Base-by-base conservation (phyloP, 2,888 invertebrate species). In the Lycophotia porphyrea region DNA sequence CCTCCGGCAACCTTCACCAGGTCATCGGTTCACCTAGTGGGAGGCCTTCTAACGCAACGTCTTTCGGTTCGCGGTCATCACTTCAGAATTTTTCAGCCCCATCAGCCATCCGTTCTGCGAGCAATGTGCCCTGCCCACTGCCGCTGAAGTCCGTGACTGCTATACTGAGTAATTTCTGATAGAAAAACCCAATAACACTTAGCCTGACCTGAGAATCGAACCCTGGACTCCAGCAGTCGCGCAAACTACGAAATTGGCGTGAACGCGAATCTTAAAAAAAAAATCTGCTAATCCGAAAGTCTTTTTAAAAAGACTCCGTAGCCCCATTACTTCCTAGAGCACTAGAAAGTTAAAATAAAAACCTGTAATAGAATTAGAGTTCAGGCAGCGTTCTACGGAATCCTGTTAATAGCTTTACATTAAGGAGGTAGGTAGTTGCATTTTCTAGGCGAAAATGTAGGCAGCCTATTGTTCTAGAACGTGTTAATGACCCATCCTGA, bases 371-470 rank as follows among this genome's bases (percentile, higher is more conserved):
- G 76, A 82, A 87, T 88, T 88, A 84, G 74, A 86, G 81, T 88
- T 76, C 74, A 79, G 75, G 68, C 66, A 74, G 80, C 85, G 79
- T 84, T 81, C 85, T 77, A 77, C 61, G 55, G 76, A 74, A 81
- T 83, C 44, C 67, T 83, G 82, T 83, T 92, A 90, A 92, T 92
- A 88, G 89, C 78, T 88, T 90, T 88, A 90, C 85, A 78, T 86
- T 84, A 87, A 85, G 80, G 68, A 71, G 84, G 72, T 78, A 71
- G 84, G 72, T 78, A 82, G 74, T 66, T 83, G 80, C 81, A 84
- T 81, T 83, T 75, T 61, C 21, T 34, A 52, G 21, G 39, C 44
- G n/a, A 18, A 39, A 55, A 27, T 74, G 63, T 64, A 36, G 65
- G 58, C 63, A 72, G 72, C 71, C 71, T 83, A 86, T 88, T 82